Conservation (phyloP, 2,797 vertebrate genomes). For the Phataginus tetradactyla region DNA sequence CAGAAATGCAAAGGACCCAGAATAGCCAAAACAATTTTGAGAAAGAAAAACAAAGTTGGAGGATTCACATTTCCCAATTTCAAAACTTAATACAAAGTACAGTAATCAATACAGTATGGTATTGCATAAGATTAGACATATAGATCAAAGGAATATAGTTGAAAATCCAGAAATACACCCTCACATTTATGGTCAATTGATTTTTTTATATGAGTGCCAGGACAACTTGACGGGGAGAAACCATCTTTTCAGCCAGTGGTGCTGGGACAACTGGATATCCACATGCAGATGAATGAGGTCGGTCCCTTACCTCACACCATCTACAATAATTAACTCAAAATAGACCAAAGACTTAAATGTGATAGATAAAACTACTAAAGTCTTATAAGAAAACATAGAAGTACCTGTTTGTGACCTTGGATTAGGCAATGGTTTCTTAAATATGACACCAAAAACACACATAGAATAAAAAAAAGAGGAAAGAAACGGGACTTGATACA, state of each 20-base stretch:
- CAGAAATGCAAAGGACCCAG: not conserved
- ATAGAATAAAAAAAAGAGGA: not conserved
- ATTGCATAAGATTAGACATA: not conserved
- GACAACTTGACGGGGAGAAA: not conserved
- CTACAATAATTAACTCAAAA: not conserved
- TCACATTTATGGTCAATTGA: not conserved
- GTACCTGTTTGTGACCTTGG: not conserved
- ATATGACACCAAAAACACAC: not conserved
- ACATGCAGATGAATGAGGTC: not conserved
- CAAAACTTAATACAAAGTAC: not conserved
- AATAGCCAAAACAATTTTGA: not conserved
- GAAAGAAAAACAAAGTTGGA: not conserved
- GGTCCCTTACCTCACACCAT: not conserved
- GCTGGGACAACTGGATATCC: not conserved
- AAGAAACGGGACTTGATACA: not conserved
- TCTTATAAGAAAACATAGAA: not conserved
- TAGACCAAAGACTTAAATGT: not conserved
- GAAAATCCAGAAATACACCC: not conserved
- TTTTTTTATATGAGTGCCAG: not conserved
- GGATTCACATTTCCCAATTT: not conserved
- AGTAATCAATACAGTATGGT: not conserved
- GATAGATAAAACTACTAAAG: not conserved
- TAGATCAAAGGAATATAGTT: not conserved
- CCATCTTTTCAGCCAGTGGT: not conserved
- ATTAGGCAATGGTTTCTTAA: not conserved